Percentiles rank a stretch among this genome's conserved stretches.
Conservation (phyloP, 1,140 invertebrate species). For the Caenorhabditis tropicalis region DNA sequence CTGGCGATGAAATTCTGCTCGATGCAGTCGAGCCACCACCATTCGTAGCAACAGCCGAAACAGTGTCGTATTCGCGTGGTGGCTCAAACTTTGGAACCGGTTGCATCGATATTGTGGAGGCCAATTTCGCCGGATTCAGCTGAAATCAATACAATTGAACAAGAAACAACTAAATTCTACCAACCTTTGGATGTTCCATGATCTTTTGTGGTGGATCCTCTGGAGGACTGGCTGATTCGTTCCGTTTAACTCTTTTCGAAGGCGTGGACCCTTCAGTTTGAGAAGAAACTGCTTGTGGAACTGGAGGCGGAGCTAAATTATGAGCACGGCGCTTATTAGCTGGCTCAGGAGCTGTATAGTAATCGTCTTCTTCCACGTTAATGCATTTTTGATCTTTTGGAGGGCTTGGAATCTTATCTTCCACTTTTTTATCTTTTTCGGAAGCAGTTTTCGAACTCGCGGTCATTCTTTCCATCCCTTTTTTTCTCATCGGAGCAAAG, state of each 20-base stretch:
- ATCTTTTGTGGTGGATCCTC: background rate
- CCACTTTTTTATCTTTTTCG: slow-evolving; percentile 1
- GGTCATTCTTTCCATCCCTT: slow-evolving; percentile 37
- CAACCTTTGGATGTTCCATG: background rate
- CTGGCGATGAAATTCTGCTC: slow-evolving; percentile 22
- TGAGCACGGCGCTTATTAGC: slow-evolving; percentile 36
- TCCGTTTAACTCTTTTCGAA: background rate
- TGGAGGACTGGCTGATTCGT: slow-evolving; percentile 27
- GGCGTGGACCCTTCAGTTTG: background rate
- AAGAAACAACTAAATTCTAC: too few relatives aligned
- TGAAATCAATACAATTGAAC: background rate
- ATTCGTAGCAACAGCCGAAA: background rate
- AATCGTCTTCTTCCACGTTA: background rate
- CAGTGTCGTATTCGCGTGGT: slow-evolving; percentile 18
- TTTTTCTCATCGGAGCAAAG: slow-evolving; percentile 43
- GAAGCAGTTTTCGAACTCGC: background rate
- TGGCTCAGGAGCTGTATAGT: background rate
- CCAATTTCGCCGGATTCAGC: background rate
- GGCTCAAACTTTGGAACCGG: background rate
- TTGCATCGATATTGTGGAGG: slow-evolving; percentile 21
- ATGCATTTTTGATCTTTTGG: background rate
- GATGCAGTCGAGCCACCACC: slow-evolving; percentile 20
- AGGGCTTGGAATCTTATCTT: background rate
- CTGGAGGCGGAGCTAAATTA: background rate
- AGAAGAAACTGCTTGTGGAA: slow-evolving; percentile 2